Base-by-base conservation (phyloP, 1,140 invertebrate species). In the Pseudobourletiella spinata region DNA sequence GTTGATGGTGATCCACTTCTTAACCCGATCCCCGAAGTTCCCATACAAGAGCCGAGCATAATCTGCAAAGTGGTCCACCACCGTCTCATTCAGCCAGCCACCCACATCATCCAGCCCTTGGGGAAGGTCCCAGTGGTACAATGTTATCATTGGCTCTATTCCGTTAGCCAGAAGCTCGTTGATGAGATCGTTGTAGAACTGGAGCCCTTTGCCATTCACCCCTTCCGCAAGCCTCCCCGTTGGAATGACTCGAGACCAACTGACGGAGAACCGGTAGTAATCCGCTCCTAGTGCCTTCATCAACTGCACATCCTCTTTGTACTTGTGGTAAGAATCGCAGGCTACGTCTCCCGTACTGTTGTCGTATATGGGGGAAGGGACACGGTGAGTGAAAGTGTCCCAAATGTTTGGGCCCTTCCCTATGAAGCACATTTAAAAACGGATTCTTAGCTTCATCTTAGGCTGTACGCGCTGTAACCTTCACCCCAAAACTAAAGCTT, bases 1-100 rank as follows among this genome's bases (percentile, higher is more conserved):
- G 72, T 87, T 87, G 61, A 88, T 80, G 0, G 86, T 87, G 1
- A 83, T 80, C n/a, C n/a, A n/a, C n/a, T n/a, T n/a, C n/a, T n/a
- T n/a, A n/a, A n/a, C n/a, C n/a, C n/a, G n/a, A n/a, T 83, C 85
- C n/a, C n/a, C n/a, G n/a, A n/a, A n/a, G n/a, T n/a, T n/a, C n/a
- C 48, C 48, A 44, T 60, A 73, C 1, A 57, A 39, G 18, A 73
- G 20, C 20, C 65, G 48, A 15, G 72, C 63, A 56, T 67, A 73
- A n/a, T 72, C 67, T 42, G 58, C 66, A 50, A 73, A 73, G 54
- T 64, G 67, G n/a, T 72, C 48, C 3, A 72, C 64, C 1, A 74
- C 72, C 4, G 68, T 59, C 4, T 68, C 57, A 59, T 76, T 76
- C 3, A 71, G 28, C 77, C 77, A 79, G 1, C 71, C 71, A 46